phyloP scores from a whole-genome alignment of 2,113 vertebrate species.

The Xyliphius kryptos region DNA sequence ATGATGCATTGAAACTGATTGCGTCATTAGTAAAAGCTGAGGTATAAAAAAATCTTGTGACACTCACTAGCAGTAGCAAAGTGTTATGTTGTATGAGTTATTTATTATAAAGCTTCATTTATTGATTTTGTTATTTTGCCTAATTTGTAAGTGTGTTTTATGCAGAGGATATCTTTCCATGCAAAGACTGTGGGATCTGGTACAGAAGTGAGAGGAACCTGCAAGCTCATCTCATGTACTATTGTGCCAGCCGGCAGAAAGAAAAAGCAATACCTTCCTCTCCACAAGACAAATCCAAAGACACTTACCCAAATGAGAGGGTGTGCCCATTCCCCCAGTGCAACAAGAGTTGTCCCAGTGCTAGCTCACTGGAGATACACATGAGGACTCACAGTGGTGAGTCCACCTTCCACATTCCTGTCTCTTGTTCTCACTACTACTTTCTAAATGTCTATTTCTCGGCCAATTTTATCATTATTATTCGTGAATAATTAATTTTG shows the following conservation, averaged over 20 bases:
- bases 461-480: too few species aligned
- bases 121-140: too few species aligned
- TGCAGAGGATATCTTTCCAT: conserved; percentile 93
- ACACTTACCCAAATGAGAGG: conserved; percentile 85
- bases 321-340: conserved; percentile 93
- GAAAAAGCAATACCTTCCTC: conserved; percentile 58
- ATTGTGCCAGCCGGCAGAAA: conserved; percentile 90
- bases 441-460: background rate
- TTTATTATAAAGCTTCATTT: too few species aligned
- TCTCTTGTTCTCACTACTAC: background rate
- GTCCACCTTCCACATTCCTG: conserved; percentile 27
- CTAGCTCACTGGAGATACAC: conserved; percentile 97
- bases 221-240: conserved; percentile 96
- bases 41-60: too few species aligned
- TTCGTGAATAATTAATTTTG: too few species aligned
- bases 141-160: conserved; percentile 5
- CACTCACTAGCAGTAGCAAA: too few species aligned
- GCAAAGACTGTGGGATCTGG: conserved; percentile 98
- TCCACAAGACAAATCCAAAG: conserved; percentile 83
- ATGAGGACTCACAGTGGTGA: conserved; percentile 94
- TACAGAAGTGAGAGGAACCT: conserved; percentile 95
- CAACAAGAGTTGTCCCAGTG: conserved; percentile 95
- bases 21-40: too few species aligned
- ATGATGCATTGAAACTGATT: conserved; percentile 10
- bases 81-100: too few species aligned